Conservation (phyloP, 2,888 invertebrate species). For the Lasioglossum malachurum region DNA sequence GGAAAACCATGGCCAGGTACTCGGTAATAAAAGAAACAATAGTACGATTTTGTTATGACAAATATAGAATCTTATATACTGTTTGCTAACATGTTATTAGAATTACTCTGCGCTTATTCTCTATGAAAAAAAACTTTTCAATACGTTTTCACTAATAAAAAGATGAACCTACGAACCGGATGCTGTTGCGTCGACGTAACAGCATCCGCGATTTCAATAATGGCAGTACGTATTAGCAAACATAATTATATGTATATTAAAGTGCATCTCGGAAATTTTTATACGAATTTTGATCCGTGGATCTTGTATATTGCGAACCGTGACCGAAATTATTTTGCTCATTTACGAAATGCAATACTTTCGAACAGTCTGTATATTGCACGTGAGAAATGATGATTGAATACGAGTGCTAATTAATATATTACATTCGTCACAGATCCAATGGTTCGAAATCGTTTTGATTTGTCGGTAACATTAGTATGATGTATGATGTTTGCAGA, state of each 20-base stretch:
- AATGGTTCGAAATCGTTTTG: constrained; percentile 16
- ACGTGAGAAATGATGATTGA: constrained; percentile 14
- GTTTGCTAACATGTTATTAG: constrained; percentile 40
- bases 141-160: constrained; percentile 44
- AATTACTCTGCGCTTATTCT: constrained; percentile 49
- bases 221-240: constrained; percentile 68
- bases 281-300: constrained; percentile 2
- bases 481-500: constrained; percentile 10
- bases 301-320: constrained; percentile 6
- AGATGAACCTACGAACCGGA: constrained; percentile 48
- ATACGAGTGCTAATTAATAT: constrained; percentile 10
- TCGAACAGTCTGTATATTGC: constrained; percentile 37
- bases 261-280: constrained; percentile 30
- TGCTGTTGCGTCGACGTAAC: constrained; percentile 38
- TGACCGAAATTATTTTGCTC: constrained; percentile 23
- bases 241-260: constrained; percentile 39
- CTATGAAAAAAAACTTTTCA: constrained; percentile 42
- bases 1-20: constrained; percentile 75
- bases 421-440: constrained; percentile 29
- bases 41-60: constrained; percentile 47
- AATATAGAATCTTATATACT: constrained; percentile 57
- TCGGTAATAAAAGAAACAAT: constrained; percentile 62
- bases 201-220: constrained; percentile 50
- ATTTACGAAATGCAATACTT: constrained; percentile 53
- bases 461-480: constrained; percentile 10